Evolutionary conservation across 2,888 invertebrate species (phyloP).

Genomic region (Morpho deidamia): DNA sequence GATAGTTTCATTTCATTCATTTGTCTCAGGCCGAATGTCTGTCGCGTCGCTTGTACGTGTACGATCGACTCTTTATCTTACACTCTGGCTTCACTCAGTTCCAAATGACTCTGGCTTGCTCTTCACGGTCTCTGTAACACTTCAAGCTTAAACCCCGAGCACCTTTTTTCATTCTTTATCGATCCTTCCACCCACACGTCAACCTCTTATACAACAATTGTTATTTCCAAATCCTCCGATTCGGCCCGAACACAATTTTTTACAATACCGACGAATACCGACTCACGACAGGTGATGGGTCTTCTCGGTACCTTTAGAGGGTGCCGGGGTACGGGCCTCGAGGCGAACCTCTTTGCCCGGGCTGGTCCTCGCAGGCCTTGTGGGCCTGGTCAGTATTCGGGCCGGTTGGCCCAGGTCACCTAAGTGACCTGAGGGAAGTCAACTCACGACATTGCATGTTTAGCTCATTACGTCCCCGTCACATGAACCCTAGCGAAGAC

Average conservation of each 20-base stretch:
- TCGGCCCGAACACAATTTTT: slow-evolving; percentile 53
- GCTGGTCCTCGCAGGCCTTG: too few relatives aligned
- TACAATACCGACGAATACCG: slow-evolving; percentile 48
- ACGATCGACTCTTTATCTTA: slow-evolving; percentile 37
- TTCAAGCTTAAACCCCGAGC: slow-evolving; percentile 66
- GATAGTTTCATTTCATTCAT: slow-evolving; percentile 75
- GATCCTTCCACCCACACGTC: slow-evolving; percentile 48
- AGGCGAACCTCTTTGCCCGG: too few relatives aligned
- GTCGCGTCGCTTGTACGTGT: slow-evolving; percentile 62
- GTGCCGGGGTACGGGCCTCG: too few relatives aligned
- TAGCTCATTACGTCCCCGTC: slow-evolving; percentile 74
- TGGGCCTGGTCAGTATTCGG: too few relatives aligned
- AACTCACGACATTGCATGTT: slow-evolving; percentile 75
- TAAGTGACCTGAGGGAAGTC: too few relatives aligned
- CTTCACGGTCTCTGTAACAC: slow-evolving; percentile 64
- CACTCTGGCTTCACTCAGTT: slow-evolving; percentile 58
- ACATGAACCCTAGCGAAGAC: slow-evolving; percentile 69
- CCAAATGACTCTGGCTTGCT: slow-evolving; percentile 61
- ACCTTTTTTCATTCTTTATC: slow-evolving; percentile 48
- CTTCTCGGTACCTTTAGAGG: too few relatives aligned
- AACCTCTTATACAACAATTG: slow-evolving; percentile 36
- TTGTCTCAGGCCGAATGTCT: slow-evolving; percentile 68
- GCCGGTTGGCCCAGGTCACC: too few relatives aligned
- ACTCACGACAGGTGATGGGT: slow-evolving; percentile 75
- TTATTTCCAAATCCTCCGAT: slow-evolving; percentile 41